A percentile compares a stretch with the other conserved stretches of the same genome.
These are phyloP conservation scores for Rugalucina vietnamica DNA, from an alignment of 2,888 invertebrate genomes.

Conservation along the genomic window DNA sequence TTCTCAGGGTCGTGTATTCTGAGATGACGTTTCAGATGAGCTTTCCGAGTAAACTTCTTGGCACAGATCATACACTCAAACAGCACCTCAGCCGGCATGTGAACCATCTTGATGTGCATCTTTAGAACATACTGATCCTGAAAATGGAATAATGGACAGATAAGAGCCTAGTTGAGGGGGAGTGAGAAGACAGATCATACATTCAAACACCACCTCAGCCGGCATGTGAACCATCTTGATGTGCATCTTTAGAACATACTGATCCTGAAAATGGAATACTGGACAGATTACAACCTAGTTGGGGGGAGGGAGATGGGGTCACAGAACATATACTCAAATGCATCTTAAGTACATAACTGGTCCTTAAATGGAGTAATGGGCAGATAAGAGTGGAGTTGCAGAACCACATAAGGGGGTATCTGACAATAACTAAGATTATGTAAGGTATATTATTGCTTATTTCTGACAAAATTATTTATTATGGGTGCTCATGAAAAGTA, in stretches of 20 bases:
- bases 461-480: too few species aligned
- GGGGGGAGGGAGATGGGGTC: too few species aligned
- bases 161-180: too few species aligned
- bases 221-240: conserved; percentile 84
- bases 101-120: conserved; percentile 84
- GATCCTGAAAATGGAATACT: conserved; percentile 80
- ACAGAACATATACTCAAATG: too few species aligned
- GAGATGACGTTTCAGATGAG: conserved; percentile 83
- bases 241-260: conserved; percentile 84
- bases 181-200: conserved; percentile 83
- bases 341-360: too few species aligned
- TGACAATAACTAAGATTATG: too few species aligned
- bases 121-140: conserved; percentile 84
- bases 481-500: too few species aligned
- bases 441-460: too few species aligned
- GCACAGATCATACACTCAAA: conserved; percentile 83
- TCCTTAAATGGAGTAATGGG: too few species aligned
- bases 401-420: too few species aligned
- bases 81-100: conserved; percentile 83
- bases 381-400: too few species aligned
- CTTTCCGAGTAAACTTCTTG: conserved; percentile 84
- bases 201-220: conserved; percentile 83
- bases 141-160: conserved; percentile 30
- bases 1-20: conserved; percentile 83
- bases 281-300: too few species aligned